Evolutionary conservation across 2,888 invertebrate genomes (phyloP).

Genomic region (Nyleta sp.): DNA sequence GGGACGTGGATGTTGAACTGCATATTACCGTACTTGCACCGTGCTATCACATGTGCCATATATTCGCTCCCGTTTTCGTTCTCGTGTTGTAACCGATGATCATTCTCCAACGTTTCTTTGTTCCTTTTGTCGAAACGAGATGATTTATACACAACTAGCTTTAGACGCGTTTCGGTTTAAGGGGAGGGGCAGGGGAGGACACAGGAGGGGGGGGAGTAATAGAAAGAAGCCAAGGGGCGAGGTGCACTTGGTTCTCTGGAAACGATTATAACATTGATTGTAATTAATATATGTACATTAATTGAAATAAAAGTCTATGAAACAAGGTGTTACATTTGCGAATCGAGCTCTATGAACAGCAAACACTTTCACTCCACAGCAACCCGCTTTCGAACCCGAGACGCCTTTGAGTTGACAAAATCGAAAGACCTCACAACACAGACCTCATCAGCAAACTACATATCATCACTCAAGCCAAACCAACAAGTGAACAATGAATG

Average conservation of each 20-base stretch:
- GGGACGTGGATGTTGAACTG: constrained; percentile 40
- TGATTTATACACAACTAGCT: constrained; percentile 24
- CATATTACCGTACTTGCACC: constrained; percentile 52
- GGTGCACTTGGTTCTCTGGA: constrained; percentile 19
- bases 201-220: not conserved
- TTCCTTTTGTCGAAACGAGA: constrained; percentile 34
- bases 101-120: constrained; percentile 11
- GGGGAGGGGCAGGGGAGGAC: not conserved
- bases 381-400: constrained; percentile 4
- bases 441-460: constrained; percentile 64
- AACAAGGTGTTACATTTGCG: constrained; percentile 56
- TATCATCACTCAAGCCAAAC: constrained; percentile 62
- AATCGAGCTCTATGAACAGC: constrained; percentile 40
- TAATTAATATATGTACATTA: constrained; percentile 61
- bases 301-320: constrained; percentile 64
- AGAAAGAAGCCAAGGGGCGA: not conserved
- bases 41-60: constrained; percentile 61
- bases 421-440: constrained; percentile 55
- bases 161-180: constrained; percentile 42
- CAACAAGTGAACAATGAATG: constrained; percentile 56
- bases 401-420: constrained; percentile 1
- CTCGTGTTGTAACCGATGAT: no score
- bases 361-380: constrained; percentile 51
- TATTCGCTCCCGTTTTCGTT: constrained; percentile 28
- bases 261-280: constrained; percentile 56